Conservation (phyloP, 2,797 vertebrate species). For the Chelonia mydas region DNA sequence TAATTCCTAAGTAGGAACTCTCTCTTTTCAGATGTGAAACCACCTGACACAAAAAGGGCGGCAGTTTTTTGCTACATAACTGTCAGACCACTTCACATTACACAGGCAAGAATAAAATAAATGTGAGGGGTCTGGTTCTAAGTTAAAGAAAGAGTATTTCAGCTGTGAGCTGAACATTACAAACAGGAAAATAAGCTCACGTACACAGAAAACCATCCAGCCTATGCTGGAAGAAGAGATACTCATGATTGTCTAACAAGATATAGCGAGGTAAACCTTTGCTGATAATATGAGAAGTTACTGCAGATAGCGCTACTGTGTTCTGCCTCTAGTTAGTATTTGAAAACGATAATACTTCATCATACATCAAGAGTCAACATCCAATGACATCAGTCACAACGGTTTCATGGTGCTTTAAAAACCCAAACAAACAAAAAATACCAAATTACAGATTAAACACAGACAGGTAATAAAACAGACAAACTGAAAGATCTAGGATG, state of each 20-base stretch:
- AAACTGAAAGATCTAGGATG: neutral
- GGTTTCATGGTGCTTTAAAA: neutral
- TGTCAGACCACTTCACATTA: neutral
- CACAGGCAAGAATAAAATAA: neutral
- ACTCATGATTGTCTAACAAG: neutral
- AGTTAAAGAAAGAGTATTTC: neutral
- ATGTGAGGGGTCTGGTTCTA: neutral
- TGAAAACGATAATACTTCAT: neutral
- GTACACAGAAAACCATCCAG: neutral
- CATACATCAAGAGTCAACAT: neutral
- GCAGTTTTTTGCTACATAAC: neutral
- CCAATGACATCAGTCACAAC: neutral
- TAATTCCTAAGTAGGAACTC: neutral
- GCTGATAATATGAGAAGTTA: neutral
- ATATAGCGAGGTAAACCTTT: neutral
- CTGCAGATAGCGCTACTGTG: neutral
- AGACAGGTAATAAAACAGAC: neutral
- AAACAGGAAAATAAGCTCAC: neutral
- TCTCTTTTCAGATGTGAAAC: neutral
- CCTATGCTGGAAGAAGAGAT: neutral
- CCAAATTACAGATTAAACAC: neutral
- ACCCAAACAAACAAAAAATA: neutral
- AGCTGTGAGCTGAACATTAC: neutral
- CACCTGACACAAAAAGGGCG: neutral
- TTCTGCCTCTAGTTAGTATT: neutral